These are phyloP conservation scores for Numenius arquata DNA, from an alignment of 2,113 vertebrate species.

Conservation along the genomic window DNA sequence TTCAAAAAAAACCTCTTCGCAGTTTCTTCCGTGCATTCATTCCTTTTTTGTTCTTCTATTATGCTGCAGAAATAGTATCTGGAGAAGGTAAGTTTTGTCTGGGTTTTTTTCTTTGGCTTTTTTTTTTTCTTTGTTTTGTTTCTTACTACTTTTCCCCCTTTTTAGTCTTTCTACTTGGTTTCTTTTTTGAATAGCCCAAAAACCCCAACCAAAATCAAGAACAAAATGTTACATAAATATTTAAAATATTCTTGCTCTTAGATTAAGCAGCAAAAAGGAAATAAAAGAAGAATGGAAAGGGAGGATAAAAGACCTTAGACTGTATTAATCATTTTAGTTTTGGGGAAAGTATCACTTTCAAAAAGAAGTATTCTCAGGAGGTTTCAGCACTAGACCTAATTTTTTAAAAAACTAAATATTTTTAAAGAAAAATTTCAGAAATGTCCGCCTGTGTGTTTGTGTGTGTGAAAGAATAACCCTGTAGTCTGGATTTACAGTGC, in stretches of 20 bases:
- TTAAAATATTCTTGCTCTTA: not conserved
- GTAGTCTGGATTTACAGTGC: not conserved
- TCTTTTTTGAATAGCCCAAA: not conserved
- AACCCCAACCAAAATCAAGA: not conserved
- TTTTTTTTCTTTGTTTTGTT: not conserved
- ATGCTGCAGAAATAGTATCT: not conserved
- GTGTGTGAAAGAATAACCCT: not conserved
- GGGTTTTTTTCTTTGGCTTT: not conserved
- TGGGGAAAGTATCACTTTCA: not conserved
- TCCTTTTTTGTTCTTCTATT: not conserved
- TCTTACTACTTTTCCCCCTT: not conserved
- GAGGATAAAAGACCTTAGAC: not conserved
- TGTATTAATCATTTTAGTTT: not conserved
- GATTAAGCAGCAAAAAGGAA: not conserved
- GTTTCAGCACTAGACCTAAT: not conserved
- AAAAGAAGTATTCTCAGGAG: not conserved
- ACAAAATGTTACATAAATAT: not conserved
- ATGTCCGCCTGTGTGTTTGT: not conserved
- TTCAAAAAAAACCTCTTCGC: not conserved
- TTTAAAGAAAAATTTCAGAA: not conserved
- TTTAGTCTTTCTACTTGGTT: not conserved
- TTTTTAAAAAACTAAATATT: not conserved
- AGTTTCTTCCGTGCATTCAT: not conserved
- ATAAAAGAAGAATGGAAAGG: not conserved
- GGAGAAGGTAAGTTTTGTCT: not conserved